Evolutionary conservation across 2,888 invertebrate genomes (phyloP), one percentile per base, ranked within the genome.

Genomic region (Eupeodes latifasciatus): DNA sequence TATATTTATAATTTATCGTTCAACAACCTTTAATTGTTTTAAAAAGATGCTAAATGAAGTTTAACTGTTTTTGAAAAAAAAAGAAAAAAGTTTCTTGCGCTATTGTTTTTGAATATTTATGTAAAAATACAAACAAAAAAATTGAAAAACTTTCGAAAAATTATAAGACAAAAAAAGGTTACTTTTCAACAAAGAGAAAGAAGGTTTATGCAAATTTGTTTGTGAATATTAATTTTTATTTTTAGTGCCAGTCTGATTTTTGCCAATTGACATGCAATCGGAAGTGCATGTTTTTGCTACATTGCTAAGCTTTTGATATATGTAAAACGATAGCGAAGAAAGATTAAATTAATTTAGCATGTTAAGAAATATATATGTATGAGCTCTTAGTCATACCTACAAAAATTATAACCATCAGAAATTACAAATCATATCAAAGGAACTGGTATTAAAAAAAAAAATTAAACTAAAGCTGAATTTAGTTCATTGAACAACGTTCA

Each of bases 211-310:
- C 72, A 59, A 72, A 72, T 72, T 16, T 40, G 4, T 5, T 44
- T 5, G 1, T 64, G 5, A 64, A 44, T 47, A 64, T 1, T 10
- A 59, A 66, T 66, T 66, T 36, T 7, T 62, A 19, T 19, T 19
- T 27, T n/a, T 66, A 66, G 44, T 49, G 66, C 47, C 44, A 66
- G 66, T 66, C 27, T 66, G 10, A 62, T 19, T 19, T 62, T 62
- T 64, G 27, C 47, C 49, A 66, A 27, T 49, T 14, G 55, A 34
- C 72, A 72, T 72, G 72, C 72, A 72, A 72, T 14, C 72, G 72
- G 72, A 72, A 72, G 57, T 72, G 72, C 59, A 72, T 72, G 72
- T 49, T 47, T 34, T 16, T 6, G 9, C 9, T 4, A 14, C 53
- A 44, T 40, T 40, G 4, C 16, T 6, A 47, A 27, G 6, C 5